Evolutionary conservation across 2,113 vertebrate genomes (phyloP).

Genomic region (Stigmatopora nigra): DNA sequence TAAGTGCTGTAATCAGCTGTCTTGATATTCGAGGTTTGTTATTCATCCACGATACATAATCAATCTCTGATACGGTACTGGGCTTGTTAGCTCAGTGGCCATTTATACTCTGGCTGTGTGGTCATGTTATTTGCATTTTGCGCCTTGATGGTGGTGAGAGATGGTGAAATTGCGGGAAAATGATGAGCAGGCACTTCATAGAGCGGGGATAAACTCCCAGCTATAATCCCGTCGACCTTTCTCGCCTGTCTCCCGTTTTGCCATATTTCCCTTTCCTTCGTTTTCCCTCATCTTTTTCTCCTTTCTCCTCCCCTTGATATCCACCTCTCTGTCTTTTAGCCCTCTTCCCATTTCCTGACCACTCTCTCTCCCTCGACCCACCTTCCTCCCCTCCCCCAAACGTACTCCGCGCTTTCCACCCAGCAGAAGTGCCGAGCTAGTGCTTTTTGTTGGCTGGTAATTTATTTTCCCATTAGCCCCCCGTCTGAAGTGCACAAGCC

Average conservation of each 20-base stretch:
- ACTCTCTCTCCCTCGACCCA: conserved; percentile 13
- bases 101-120: conserved; percentile 13
- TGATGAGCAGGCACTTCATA: conserved; percentile 60
- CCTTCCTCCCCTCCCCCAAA: conserved; percentile 21
- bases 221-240: conserved; percentile 57
- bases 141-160: conserved; percentile 44
- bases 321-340: conserved; percentile 43
- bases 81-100: conserved; percentile 17
- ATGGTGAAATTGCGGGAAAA: conserved; percentile 58
- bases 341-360: conserved; percentile 47
- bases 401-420: conserved; percentile 34
- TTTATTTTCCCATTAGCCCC: conserved; percentile 72
- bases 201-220: conserved; percentile 47
- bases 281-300: conserved; percentile 23
- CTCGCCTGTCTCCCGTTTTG: conserved; percentile 10
- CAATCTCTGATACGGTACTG: conserved; percentile 41
- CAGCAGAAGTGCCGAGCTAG: conserved; percentile 65
- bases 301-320: conserved; percentile 23
- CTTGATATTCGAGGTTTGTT: conserved; percentile 37
- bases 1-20: conserved; percentile 12
- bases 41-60: conserved; percentile 39
- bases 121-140: conserved; percentile 51
- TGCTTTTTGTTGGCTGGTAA: conserved; percentile 66
- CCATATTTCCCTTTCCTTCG: conserved; percentile 8
- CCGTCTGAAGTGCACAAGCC: conserved; percentile 66